Evolutionary conservation across 2,113 vertebrate species (phyloP), one percentile per base, ranked within the genome.

Genomic region (Corythaixoides concolor): DNA sequence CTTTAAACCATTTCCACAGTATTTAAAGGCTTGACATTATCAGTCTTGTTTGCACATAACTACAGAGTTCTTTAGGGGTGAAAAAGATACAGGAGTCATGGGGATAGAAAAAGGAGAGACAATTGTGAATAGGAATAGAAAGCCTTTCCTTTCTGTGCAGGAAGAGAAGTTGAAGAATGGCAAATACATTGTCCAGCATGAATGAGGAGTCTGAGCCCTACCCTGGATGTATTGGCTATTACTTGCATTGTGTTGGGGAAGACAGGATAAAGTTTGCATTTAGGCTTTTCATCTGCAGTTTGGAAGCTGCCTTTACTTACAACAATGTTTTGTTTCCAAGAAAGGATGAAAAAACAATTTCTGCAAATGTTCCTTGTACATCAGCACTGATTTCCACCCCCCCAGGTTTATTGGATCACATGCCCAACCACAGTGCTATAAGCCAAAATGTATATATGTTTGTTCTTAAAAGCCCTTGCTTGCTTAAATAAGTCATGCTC

Each of bases 31-130:
- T 82, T 85, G 14, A 68, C 5, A 2, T 43, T 4, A 33, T 78
- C 16, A 45, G 21, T 56, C 62, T 39, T 60, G 8, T 68, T 79
- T 76, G 23, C 4, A 6, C 19, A 45, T 88, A 73, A 11, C 12
- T 81, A 14, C 20, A 69, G 39, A 49, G 15, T 77, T 69, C 9
- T 62, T 85, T 30, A 47, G 19, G 14, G 12, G 6, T 63, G 20
- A 83, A 76, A 90, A 68, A 88, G 11, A 39, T 67, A 56, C 2
- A 78, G 87, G 94, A 96, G 82, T 83, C 37, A 53, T 69, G 88
- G 96, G 90, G 96, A 93, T 86, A 69, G 35, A 88, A 73, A 93
- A 80, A 86, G 3, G 27, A 84, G 24, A 84, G 41, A 66, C 23
- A 80, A 86, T 81, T 90, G 41, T 63, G 26, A 92, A 49, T 52